phyloP scores from a whole-genome alignment of 2,797 vertebrate species.

The Cyclopterus lumpus region DNA sequence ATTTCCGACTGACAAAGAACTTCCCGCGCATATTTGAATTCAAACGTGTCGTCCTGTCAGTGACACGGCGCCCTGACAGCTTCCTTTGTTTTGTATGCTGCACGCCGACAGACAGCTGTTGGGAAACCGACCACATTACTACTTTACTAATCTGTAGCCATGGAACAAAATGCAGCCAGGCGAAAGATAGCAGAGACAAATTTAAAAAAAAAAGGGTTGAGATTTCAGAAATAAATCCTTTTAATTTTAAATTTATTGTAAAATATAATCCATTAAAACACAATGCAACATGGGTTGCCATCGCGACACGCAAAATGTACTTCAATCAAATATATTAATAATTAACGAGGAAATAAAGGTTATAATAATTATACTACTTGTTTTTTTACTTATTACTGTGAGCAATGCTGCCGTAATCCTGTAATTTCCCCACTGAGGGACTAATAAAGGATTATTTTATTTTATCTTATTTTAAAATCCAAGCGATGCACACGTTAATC shows the following conservation, averaged over 20 bases:
- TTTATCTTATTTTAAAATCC: too few relatives aligned
- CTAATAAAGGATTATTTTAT: too few relatives aligned
- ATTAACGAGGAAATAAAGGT: too few relatives aligned
- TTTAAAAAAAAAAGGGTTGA: neutral
- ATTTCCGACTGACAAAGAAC: slow-evolving; percentile 26
- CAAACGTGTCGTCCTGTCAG: slow-evolving; percentile 76
- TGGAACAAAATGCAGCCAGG: neutral
- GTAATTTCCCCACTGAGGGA: too few relatives aligned
- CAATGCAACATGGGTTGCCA: too few relatives aligned
- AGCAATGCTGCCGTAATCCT: too few relatives aligned
- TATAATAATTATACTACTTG: too few relatives aligned
- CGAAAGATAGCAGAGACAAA: neutral
- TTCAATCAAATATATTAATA: too few relatives aligned
- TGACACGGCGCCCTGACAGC: slow-evolving; percentile 82
- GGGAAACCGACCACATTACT: slow-evolving; percentile 65
- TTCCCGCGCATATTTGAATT: slow-evolving; percentile 89
- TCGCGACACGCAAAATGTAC: neutral
- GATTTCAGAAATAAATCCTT: neutral
- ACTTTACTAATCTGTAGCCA: slow-evolving; percentile 40
- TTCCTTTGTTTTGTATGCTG: slow-evolving; percentile 83
- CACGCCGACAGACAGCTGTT: slow-evolving; percentile 77
- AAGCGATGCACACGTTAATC: neutral
- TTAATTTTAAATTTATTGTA: neutral
- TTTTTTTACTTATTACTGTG: too few relatives aligned
- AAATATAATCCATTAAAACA: neutral